phyloP scores from a whole-genome alignment of 2,797 vertebrate species.

The Aulostomus chinensis region DNA sequence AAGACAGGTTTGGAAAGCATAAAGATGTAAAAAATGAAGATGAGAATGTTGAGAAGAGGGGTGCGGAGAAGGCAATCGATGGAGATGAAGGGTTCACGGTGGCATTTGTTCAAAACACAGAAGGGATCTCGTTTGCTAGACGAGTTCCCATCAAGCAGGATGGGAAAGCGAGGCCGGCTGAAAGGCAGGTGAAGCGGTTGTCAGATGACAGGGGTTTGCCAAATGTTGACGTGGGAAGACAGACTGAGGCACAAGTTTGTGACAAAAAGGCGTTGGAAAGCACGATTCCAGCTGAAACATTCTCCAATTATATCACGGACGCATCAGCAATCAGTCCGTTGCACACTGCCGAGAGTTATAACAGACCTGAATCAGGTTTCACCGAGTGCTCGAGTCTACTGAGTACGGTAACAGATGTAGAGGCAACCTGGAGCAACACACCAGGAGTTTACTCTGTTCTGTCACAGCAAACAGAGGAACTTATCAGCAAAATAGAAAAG shows the following conservation, averaged over 20 bases:
- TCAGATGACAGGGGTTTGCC: slow-evolving; percentile 26
- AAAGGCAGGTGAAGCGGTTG: slow-evolving; percentile 27
- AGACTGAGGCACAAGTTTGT: slow-evolving; percentile 16
- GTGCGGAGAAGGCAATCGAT: slow-evolving; percentile 25
- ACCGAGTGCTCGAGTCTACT: slow-evolving; percentile 46
- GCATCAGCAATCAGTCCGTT: background rate
- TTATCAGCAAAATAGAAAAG: slow-evolving; percentile 59
- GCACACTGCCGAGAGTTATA: slow-evolving; percentile 12
- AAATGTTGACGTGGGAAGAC: slow-evolving; percentile 17
- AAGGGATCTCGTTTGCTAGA: slow-evolving; percentile 69
- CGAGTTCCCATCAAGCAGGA: slow-evolving; percentile 70
- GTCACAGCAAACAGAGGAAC: slow-evolving; percentile 64
- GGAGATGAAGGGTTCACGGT: slow-evolving; percentile 67
- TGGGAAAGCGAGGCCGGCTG: slow-evolving; percentile 39
- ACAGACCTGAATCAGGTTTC: slow-evolving; percentile 48
- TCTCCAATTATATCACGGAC: background rate
- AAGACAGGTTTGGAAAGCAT: slow-evolving; percentile 31
- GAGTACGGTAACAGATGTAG: slow-evolving; percentile 31
- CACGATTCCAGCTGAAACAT: slow-evolving; percentile 1
- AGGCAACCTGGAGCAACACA: slow-evolving; percentile 34
- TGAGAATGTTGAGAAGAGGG: slow-evolving; percentile 22
- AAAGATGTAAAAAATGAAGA: slow-evolving; percentile 33
- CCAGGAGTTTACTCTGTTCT: slow-evolving; percentile 26
- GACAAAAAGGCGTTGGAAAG: slow-evolving; percentile 28
- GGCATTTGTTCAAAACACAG: slow-evolving; percentile 67